Base-by-base conservation (phyloP, 2,113 vertebrate genomes). In the Grammatotria lemairii region DNA sequence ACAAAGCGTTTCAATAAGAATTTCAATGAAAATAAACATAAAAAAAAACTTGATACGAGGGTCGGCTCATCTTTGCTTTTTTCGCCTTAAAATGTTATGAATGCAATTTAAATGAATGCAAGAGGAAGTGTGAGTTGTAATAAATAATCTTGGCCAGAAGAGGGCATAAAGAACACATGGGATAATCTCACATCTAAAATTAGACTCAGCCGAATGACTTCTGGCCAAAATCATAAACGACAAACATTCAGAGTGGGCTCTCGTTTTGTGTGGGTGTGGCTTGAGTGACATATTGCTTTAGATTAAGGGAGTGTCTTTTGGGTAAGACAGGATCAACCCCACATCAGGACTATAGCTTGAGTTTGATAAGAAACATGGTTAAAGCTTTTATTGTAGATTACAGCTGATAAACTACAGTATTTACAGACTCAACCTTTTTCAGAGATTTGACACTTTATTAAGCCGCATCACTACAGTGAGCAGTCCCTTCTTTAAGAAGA, bases 1-100 rank as follows among this genome's bases (percentile, higher is more conserved):
- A 94, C 87, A 93, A 90, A 88, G 91, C 51, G 91, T 94, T 95
- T 94, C 93, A 95, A 93, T 92, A 92, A 95, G 87, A 89, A 91
- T 93, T 91, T 95, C 91, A 94, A 93, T 94, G 85, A 92, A 90
- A 95, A 96, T 95, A 96, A 96, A 96, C 91, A 91, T 73, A 83
- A 93, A 93, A 86, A 35, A 38, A 81, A 81, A 8, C 57, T 85
- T 92, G 63, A 81, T 78, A 89, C 9, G 31, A 75, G 68, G 31
- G 51, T 81, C 80, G 83, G 54, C 42, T 94, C 53, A 42, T 92
- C 85, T 90, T 75, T 86, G 54, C 86, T 47, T 8, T 9, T 87
- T 19, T 60, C 11, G 5, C 4, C 31, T 21, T 21, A 9, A 14
- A 17, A 79, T 45, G 82, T 82, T n/a, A 45, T 55, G 11, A 23